Percentiles rank a stretch among this genome's conserved stretches.
Evolutionary conservation across 1,140 invertebrate genomes (phyloP).

Genomic region (Acyrthosiphon pisum): DNA sequence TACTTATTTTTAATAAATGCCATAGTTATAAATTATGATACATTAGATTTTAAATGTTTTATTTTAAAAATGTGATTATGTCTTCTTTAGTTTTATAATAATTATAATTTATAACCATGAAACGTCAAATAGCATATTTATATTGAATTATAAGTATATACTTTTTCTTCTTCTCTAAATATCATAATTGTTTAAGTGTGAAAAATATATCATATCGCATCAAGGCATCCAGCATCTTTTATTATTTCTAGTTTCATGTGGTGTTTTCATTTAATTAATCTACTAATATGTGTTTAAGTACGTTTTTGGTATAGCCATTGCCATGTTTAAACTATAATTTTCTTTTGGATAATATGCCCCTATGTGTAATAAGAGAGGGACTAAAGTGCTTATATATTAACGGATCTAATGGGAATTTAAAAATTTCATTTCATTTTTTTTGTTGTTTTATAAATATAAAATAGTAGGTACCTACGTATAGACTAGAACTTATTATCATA

Average conservation of each 20-base stretch:
- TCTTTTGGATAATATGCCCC: background rate
- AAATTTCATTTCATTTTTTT: background rate
- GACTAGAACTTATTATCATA: background rate
- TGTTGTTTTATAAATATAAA: conserved; percentile 12
- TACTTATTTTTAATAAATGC: no score
- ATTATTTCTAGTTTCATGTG: background rate
- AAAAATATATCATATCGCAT: no score
- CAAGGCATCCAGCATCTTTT: no score
- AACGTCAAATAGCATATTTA: no score
- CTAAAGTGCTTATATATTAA: background rate
- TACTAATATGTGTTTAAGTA: background rate
- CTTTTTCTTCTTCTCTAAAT: background rate
- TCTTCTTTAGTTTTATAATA: no score
- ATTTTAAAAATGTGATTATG: no score
- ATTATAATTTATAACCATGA: no score
- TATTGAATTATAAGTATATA: no score
- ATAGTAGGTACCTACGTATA: background rate
- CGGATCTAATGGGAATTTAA: background rate
- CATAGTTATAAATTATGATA: no score
- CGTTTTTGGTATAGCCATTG: background rate
- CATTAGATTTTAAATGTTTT: no score
- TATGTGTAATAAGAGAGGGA: background rate
- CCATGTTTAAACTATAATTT: background rate
- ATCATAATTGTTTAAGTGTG: background rate
- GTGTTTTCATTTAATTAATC: background rate